Evolutionary conservation across 2,797 vertebrate species (phyloP).

Genomic region (Tarsius wallacei): DNA sequence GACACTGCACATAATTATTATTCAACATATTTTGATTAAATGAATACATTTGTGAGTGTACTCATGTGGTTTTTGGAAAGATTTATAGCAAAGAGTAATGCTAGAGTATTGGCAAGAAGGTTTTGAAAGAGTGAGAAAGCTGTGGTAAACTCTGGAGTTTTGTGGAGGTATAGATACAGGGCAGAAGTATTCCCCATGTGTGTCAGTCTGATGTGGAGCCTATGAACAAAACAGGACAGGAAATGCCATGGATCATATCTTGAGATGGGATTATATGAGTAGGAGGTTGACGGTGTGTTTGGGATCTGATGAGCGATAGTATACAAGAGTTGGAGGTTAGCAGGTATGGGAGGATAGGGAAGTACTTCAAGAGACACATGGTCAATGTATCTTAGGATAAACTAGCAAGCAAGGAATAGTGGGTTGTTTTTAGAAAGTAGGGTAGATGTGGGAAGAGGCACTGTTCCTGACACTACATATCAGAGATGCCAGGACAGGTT

Average conservation of each 20-base stretch:
- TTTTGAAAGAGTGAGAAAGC: neutral
- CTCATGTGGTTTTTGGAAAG: neutral
- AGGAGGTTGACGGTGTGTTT: neutral
- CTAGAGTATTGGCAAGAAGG: neutral
- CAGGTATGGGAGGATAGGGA: neutral
- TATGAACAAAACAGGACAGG: neutral
- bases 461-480: neutral
- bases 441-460: neutral
- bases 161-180: neutral
- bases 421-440: constrained; percentile 40
- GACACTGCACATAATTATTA: neutral
- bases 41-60: constrained; percentile 51
- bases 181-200: neutral
- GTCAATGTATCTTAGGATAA: constrained; percentile 4
- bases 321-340: neutral
- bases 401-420: neutral
- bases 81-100: neutral
- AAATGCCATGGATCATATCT: neutral
- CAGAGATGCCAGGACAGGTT: neutral
- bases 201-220: neutral
- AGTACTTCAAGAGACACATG: constrained; percentile 17
- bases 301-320: neutral
- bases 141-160: neutral
- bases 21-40: constrained; percentile 6
- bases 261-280: neutral